Percentiles rank a stretch among this genome's conserved stretches.
These are phyloP conservation scores for Ennomos fuscantarius DNA, from an alignment of 2,888 invertebrate genomes.

Conservation along the genomic window DNA sequence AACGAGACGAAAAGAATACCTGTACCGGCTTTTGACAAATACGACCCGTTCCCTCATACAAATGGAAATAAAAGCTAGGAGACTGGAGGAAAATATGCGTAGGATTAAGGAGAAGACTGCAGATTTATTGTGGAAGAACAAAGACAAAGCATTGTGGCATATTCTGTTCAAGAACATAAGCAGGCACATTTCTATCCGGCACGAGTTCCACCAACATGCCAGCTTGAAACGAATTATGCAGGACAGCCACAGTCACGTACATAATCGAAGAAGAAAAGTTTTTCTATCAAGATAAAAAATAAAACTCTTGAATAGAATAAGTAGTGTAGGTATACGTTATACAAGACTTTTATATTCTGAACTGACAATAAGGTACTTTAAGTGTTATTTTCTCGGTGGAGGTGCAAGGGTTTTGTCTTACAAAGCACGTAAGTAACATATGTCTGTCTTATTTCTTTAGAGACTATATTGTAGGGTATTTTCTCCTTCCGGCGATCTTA, in stretches of 20 bases:
- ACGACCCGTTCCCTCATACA: constrained; percentile 84
- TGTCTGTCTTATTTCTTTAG: constrained; percentile 60
- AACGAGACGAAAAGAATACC: constrained; percentile 80
- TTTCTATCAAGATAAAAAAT: constrained; percentile 51
- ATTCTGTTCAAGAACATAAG: constrained; percentile 83
- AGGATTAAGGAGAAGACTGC: constrained; percentile 84
- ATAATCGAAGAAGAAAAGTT: constrained; percentile 65
- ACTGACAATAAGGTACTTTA: constrained; percentile 64
- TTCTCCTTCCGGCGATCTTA: constrained; percentile 56
- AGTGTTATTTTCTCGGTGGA: constrained; percentile 49
- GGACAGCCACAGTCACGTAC: constrained; percentile 63
- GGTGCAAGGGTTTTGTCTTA: constrained; percentile 47
- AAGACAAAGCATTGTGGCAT: constrained; percentile 83
- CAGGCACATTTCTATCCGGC: constrained; percentile 80
- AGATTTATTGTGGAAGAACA: constrained; percentile 84
- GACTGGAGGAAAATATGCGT: constrained; percentile 85
- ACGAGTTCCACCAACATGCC: constrained; percentile 81
- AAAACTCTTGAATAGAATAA: constrained; percentile 44
- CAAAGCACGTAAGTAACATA: constrained; percentile 68
- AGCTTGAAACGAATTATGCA: constrained; percentile 78
- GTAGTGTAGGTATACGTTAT: constrained; percentile 44
- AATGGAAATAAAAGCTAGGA: constrained; percentile 85
- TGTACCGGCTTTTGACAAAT: constrained; percentile 83
- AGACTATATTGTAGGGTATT: constrained; percentile 55
- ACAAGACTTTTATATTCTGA: constrained; percentile 52